phyloP scores from a whole-genome alignment of 2,888 invertebrate species.

The Drosophila flavopinicola region DNA sequence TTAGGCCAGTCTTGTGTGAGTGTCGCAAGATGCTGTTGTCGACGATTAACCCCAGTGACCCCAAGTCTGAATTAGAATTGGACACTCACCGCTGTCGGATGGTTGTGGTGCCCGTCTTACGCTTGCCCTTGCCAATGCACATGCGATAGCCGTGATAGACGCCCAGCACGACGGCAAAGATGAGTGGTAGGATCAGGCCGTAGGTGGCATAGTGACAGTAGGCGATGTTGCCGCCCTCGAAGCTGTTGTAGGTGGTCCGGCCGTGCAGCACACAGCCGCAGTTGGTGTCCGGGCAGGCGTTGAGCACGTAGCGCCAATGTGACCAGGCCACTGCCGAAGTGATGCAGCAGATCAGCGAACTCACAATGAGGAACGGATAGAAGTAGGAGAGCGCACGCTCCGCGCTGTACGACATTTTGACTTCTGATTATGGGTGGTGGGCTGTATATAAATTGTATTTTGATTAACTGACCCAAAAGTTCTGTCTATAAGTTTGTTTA shows the following conservation, averaged over 20 bases:
- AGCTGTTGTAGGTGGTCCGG: constrained; percentile 86
- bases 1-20: constrained; percentile 37
- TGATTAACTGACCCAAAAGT: constrained; percentile 37
- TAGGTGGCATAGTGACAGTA: constrained; percentile 89
- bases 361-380: constrained; percentile 81
- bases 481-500: constrained; percentile 52
- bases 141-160: constrained; percentile 89
- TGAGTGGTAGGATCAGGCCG: constrained; percentile 87
- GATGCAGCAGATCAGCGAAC: constrained; percentile 82
- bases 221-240: constrained; percentile 88
- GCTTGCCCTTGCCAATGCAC: constrained; percentile 86
- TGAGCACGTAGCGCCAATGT: constrained; percentile 88
- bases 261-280: constrained; percentile 90
- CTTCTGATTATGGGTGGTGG: constrained; percentile 13
- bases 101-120: constrained; percentile 81
- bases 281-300: constrained; percentile 88
- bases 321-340: constrained; percentile 87
- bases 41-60: constrained; percentile 73
- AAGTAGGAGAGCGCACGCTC: constrained; percentile 82
- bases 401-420: constrained; percentile 81
- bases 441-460: constrained; percentile 3
- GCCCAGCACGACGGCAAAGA: constrained; percentile 87
- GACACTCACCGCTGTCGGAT: constrained; percentile 82
- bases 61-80: constrained; percentile 42
- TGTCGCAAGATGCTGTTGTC: constrained; percentile 37